Base-by-base conservation (phyloP, 2,797 vertebrate genomes). In the Ambastaia sidthimunki region DNA sequence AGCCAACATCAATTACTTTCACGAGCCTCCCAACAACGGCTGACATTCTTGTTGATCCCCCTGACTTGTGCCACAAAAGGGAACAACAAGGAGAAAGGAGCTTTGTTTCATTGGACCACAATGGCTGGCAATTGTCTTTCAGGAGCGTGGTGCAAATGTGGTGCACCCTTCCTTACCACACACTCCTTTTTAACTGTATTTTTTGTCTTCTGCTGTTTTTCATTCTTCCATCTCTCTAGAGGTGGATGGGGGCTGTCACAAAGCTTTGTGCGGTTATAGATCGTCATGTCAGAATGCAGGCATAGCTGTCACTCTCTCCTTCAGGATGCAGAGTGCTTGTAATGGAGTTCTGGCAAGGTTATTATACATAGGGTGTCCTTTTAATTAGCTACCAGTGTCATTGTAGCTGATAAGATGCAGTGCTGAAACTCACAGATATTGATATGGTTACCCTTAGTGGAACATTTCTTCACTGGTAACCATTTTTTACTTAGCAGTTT, bases 1-100 rank as follows among this genome's bases (percentile, higher is more conserved):
- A 87, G 90, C 83, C 82, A 81, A 66, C 88, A 93, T 93, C 90
- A 91, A 92, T 94, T 92, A 92, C 84, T 0, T 85, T 78, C 81
- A 68, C 19, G 2, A 60, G 34, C 54, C 1, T 7, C 19, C 54
- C 81, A 76, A 82, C 86, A 81, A 70, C 60, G 67, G 18, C 74
- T 76, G 65, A 55, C 72, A 67, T 57, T 74, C 23, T 82, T 81
- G 77, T 66, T 79, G 69, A 79, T 72, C 77, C 47, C 59, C 28
- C 74, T 82, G 60, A 57, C 28, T 72, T 55, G 19, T 16, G 3
- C 69, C 67, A 83, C 76, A 76, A 74, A 78, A 80, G 78, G 62
- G 50, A 47, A 57, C 69, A 66, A 44, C 74, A 55, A 34, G 34
- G 65, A 84, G 73, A 66, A 25, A 87, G 82, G 82, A 83, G 84